Evolutionary conservation across 2,113 vertebrate genomes (phyloP).

Genomic region (Octodon degus): DNA sequence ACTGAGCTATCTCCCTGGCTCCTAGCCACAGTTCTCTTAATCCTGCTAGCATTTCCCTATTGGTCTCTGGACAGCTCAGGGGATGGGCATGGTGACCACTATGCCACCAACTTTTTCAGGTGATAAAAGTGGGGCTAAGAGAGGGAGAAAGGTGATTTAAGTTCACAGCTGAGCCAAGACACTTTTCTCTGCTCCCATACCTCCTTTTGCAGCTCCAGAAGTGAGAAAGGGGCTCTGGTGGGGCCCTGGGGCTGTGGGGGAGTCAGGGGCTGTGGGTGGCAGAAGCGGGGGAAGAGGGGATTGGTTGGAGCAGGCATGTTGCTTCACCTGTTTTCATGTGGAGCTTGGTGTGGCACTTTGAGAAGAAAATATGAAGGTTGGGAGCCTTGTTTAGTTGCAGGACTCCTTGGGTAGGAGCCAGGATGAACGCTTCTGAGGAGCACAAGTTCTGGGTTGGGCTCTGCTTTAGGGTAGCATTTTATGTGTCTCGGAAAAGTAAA

Average conservation of each 20-base stretch:
- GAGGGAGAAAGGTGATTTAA: background rate
- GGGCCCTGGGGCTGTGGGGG: background rate
- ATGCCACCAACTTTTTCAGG: background rate
- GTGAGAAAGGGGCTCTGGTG: background rate
- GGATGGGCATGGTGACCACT: rapidly evolving
- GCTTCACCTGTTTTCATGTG: background rate
- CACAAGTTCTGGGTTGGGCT: background rate
- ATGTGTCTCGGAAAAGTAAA: background rate
- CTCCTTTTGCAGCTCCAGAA: too few species aligned
- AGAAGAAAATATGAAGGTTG: background rate
- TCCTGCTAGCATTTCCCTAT: too few species aligned
- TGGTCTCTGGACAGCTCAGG: background rate
- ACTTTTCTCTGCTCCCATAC: rapidly evolving
- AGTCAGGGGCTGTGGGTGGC: background rate
- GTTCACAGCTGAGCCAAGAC: background rate
- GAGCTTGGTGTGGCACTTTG: background rate
- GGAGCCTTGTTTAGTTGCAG: background rate
- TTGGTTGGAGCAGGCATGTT: rapidly evolving
- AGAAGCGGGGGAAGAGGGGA: rapidly evolving
- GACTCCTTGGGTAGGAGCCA: background rate
- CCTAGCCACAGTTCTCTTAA: background rate
- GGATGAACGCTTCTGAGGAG: background rate
- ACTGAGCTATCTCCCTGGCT: too few species aligned
- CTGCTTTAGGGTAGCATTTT: background rate
- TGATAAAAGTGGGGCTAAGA: background rate